These are phyloP conservation scores for Sebastes steindachneri DNA, from an alignment of 2,797 vertebrate species.

Conservation along the genomic window DNA sequence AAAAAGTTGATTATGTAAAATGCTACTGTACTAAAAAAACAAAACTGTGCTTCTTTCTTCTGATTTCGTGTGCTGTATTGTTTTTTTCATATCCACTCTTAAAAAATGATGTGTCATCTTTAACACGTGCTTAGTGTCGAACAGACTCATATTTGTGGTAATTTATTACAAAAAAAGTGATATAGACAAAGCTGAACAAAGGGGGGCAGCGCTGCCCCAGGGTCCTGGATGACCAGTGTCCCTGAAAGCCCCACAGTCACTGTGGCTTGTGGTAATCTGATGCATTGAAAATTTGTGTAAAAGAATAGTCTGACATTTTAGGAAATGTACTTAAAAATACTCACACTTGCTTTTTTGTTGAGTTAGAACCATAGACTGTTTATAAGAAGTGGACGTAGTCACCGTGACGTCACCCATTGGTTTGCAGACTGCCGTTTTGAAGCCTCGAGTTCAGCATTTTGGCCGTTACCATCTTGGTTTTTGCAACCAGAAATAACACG, in stretches of 20 bases:
- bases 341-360: not conserved
- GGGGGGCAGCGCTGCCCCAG: no score
- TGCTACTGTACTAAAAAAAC: constrained; percentile 3
- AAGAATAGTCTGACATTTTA: not conserved
- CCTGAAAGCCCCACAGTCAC: not conserved
- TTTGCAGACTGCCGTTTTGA: no score
- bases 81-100: constrained; percentile 4
- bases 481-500: no score
- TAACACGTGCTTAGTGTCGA: not conserved
- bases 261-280: not conserved
- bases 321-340: not conserved
- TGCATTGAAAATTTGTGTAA: not conserved
- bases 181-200: not conserved
- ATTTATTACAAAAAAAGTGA: not conserved
- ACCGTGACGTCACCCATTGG: no score
- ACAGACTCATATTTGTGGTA: not conserved
- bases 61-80: constrained; percentile 4
- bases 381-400: no score
- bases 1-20: constrained; percentile 16
- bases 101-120: constrained; percentile 38
- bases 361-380: not conserved
- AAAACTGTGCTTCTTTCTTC: not conserved
- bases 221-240: not conserved
- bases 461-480: no score
- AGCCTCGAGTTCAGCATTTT: no score